Conservation (phyloP, 2,888 invertebrate species). For the Noctua comes region DNA sequence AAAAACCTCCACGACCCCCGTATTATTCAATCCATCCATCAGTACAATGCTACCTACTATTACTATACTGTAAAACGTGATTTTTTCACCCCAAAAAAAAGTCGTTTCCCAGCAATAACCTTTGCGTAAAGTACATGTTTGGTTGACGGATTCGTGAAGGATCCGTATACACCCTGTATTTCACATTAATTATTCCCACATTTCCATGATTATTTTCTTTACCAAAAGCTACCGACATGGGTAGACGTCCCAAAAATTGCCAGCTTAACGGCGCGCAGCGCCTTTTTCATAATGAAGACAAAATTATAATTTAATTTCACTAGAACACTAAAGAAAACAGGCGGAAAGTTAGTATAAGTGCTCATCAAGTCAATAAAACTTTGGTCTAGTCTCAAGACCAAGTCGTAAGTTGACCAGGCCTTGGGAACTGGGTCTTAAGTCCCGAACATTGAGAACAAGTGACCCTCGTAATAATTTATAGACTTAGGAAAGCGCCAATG, state of each 20-base stretch:
- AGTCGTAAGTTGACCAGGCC: constrained; percentile 29
- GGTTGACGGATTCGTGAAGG: no score
- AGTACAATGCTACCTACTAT: no score
- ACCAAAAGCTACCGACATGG: background rate
- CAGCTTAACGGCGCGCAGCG: background rate
- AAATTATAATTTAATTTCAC: constrained; percentile 29
- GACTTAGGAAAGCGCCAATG: constrained; percentile 33
- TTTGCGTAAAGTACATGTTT: no score
- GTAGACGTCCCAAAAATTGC: background rate
- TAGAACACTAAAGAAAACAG: constrained; percentile 20
- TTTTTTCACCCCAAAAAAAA: no score
- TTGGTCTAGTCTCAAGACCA: constrained; percentile 22
- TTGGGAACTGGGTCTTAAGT: constrained; percentile 27
- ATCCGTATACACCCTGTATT: no score
- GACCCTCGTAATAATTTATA: constrained; percentile 56
- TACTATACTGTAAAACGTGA: no score
- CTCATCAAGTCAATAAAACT: constrained; percentile 42
- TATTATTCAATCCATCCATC: no score
- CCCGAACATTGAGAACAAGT: constrained; percentile 22
- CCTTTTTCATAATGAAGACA: background rate
- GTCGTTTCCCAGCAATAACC: no score
- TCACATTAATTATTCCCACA: no score
- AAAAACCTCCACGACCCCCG: no score
- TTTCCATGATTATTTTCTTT: background rate
- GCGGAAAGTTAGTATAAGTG: constrained; percentile 9